Conservation (phyloP, 2,888 invertebrate species). For the Lathronympha strigana region DNA sequence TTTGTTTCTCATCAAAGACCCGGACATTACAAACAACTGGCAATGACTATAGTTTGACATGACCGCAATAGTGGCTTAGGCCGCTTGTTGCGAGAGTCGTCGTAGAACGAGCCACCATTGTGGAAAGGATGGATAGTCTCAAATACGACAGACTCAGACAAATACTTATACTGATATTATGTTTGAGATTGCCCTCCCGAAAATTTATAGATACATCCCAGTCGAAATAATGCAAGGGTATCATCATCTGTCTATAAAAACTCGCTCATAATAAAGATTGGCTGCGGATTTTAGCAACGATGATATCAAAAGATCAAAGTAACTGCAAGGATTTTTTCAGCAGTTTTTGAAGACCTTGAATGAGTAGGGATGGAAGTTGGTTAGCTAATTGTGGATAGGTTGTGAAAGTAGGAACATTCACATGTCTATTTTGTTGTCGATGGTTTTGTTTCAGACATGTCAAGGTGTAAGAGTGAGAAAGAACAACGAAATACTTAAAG, state of each 20-base stretch:
- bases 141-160: background rate
- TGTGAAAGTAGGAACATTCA: slow-evolving; percentile 15
- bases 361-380: slow-evolving; percentile 8
- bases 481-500: background rate
- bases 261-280: background rate
- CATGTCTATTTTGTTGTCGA: slow-evolving; percentile 12
- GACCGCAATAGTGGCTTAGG: background rate
- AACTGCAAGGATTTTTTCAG: background rate
- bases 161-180: slow-evolving; percentile 21
- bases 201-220: background rate
- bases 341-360: background rate
- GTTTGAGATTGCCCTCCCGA: slow-evolving; percentile 17
- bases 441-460: background rate
- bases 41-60: slow-evolving; percentile 5
- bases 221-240: background rate
- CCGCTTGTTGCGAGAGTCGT: background rate
- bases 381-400: slow-evolving; percentile 13
- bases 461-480: background rate
- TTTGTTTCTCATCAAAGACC: background rate
- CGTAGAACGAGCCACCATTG: background rate
- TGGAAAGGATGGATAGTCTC: background rate
- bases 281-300: background rate
- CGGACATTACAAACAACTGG: slow-evolving; percentile 1
- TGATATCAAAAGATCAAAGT: background rate
- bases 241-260: background rate